Conservation (phyloP, 2,113 vertebrate genomes). For the Pseudorasbora parva region DNA sequence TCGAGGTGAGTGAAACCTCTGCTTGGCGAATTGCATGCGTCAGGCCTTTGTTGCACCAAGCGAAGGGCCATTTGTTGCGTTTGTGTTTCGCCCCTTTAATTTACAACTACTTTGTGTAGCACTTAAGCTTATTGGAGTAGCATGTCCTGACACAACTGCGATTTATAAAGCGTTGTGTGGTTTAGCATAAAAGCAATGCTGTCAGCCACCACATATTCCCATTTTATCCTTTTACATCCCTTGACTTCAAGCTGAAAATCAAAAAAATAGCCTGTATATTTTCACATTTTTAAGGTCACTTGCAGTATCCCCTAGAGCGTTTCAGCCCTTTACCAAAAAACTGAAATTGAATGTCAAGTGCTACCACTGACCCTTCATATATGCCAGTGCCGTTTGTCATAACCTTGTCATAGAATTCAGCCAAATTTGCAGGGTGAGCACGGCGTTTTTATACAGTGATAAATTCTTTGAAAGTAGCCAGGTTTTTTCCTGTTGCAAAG, state of each 20-base stretch:
- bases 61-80: conserved; percentile 66
- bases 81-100: conserved; percentile 78
- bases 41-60: conserved; percentile 62
- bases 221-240: conserved; percentile 75
- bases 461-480: conserved; percentile 42
- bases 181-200: conserved; percentile 76
- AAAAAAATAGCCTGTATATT: conserved; percentile 33
- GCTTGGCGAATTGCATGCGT: conserved; percentile 59
- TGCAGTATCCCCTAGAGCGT: conserved; percentile 63
- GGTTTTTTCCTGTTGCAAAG: conserved; percentile 54
- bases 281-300: conserved; percentile 60
- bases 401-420: conserved; percentile 39
- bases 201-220: conserved; percentile 77
- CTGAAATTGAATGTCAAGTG: conserved; percentile 25
- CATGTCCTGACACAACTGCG: conserved; percentile 68
- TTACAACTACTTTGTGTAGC: conserved; percentile 73
- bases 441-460: conserved; percentile 26
- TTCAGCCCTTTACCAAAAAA: conserved; percentile 46
- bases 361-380: conserved; percentile 28
- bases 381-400: conserved; percentile 31
- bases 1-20: conserved; percentile 89
- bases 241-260: conserved; percentile 71
- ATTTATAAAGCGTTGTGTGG: conserved; percentile 74
- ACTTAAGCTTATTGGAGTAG: conserved; percentile 78
- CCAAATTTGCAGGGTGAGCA: conserved; percentile 39